Evolutionary conservation across 2,888 invertebrate genomes (phyloP), one percentile per base, ranked within the genome.

Genomic region (Tetheella fluctuosa): DNA sequence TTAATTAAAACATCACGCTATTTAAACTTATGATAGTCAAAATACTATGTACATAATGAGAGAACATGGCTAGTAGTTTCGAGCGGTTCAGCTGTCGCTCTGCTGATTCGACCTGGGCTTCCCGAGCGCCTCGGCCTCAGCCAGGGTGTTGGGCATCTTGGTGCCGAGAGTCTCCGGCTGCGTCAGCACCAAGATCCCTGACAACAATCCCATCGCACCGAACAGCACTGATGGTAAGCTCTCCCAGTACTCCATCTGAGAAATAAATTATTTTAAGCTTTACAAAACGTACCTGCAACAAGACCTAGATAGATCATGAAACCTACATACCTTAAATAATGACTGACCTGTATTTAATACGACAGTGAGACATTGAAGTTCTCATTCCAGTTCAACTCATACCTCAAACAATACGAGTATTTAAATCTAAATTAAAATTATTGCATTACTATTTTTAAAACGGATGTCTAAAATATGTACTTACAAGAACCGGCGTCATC

Each of bases 131-230:
- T 94, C 92, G 0, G 95, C 95, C 63, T 95, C 94, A 15, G 91
- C 91, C 42, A 95, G 85, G 10, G 95, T 95, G 69, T 95, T 94
- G 0, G 95, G 95, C 81, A 95, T 81, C 65, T 90, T 92, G 13
- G 91, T 85, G 65, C 94, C 94, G 15, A 94, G 90, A 0, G 95
- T 95, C 84, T 95, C 95, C 0, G 95, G 95, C 76, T 95, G 95
- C 42, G 94, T 90, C 54, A 95, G 86, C 5, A 94, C 91, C 60
- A 95, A 81, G n/a, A 88, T 55, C 0, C 94, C 95, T 0, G 95
- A 90, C 20, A 93, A 65, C 23, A 94, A 73, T 0, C 94, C 94
- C 85, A 94, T 92, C 1, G 71, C 68, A 0, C 94, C 94, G 68
- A 95, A 95, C 72, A 95, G 81, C 60, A 94, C 73, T 0, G 94